These are phyloP conservation scores for Cercopithecus hamlyni DNA, from an alignment of 2,797 vertebrate genomes.

Conservation along the genomic window DNA sequence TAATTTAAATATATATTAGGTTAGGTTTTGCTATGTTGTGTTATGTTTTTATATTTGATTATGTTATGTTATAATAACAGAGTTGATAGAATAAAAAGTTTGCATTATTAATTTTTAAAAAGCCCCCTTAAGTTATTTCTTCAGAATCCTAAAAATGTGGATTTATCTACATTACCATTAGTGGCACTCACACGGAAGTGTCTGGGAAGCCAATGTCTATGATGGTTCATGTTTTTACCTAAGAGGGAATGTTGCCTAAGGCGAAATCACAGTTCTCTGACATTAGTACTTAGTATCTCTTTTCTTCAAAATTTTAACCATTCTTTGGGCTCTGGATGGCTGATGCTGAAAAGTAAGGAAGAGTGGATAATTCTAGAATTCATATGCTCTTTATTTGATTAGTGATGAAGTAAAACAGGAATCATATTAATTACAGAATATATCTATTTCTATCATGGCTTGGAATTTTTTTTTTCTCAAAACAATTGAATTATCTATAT, in stretches of 20 bases:
- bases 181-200: not conserved
- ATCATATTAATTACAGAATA: not conserved
- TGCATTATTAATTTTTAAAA: not conserved
- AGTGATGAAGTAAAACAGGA: not conserved
- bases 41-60: not conserved
- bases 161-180: not conserved
- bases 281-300: not conserved
- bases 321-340: not conserved
- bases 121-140: not conserved
- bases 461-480: not conserved
- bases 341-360: not conserved
- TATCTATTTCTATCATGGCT: not conserved
- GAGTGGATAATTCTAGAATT: not conserved
- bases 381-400: not conserved
- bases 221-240: not conserved
- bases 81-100: not conserved
- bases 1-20: not conserved
- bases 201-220: not conserved
- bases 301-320: not conserved
- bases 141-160: not conserved
- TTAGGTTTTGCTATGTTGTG: not conserved
- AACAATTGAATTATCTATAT: not conserved
- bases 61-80: not conserved
- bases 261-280: not conserved
- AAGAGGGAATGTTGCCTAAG: not conserved